These are phyloP conservation scores for Naja naja DNA, from an alignment of 2,113 vertebrate species.

Conservation along the genomic window DNA sequence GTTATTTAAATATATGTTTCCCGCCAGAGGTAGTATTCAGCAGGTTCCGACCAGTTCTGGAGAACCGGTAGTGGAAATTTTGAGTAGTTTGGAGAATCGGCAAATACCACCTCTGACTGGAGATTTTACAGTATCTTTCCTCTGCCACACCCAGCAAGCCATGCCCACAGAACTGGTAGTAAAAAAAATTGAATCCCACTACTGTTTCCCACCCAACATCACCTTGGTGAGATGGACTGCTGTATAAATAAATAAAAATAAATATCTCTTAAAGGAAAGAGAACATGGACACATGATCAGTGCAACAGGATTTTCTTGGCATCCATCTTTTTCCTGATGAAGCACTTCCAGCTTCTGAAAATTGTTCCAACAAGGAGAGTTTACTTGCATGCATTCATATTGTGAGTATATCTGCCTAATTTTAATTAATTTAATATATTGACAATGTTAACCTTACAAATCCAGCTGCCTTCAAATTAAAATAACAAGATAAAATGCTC, in stretches of 20 bases:
- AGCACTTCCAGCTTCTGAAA: not conserved
- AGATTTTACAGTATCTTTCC: too few species aligned
- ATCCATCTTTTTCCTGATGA: not conserved
- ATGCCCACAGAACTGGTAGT: too few species aligned
- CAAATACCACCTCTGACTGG: too few species aligned
- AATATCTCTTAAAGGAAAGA: not conserved
- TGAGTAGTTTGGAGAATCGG: too few species aligned
- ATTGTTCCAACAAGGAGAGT: not conserved
- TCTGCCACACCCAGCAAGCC: too few species aligned
- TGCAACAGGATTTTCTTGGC: not conserved
- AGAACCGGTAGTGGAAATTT: too few species aligned
- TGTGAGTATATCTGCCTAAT: not conserved
- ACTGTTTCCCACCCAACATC: not conserved
- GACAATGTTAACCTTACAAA: not conserved
- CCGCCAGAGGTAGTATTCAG: not conserved
- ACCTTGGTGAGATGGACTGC: not conserved
- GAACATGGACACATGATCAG: not conserved
- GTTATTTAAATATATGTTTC: not conserved
- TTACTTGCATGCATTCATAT: not conserved
- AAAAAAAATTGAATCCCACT: too few species aligned
- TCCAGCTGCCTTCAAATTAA: not conserved
- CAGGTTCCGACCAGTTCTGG: too few species aligned
- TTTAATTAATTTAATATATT: not conserved
- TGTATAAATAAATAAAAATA: not conserved
- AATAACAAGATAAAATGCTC: not conserved